phyloP scores from a whole-genome alignment of 2,797 vertebrate species.

The Sphenopsis melanotis region DNA sequence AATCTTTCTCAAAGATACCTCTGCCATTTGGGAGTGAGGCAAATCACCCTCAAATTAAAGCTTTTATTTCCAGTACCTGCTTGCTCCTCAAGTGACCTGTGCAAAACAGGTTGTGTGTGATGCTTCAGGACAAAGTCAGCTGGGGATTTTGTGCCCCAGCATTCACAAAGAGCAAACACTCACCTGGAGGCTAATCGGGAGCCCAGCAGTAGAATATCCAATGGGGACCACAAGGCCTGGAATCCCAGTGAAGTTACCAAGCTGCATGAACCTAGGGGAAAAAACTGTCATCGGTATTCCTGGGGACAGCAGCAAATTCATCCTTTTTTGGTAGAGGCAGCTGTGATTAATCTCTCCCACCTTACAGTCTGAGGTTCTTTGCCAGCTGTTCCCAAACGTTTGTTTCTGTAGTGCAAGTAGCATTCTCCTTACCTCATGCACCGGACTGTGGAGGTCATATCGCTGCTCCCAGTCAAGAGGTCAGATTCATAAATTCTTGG shows the following conservation, averaged over 20 bases:
- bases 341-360: not conserved
- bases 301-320: not conserved
- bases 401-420: not conserved
- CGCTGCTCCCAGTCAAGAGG: conserved; percentile 13
- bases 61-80: not conserved
- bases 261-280: conserved; percentile 60
- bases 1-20: not conserved
- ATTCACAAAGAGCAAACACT: not conserved
- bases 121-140: not conserved
- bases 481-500: conserved; percentile 57
- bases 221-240: conserved; percentile 66
- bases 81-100: not conserved
- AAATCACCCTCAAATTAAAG: not conserved
- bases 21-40: not conserved
- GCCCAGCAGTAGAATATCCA: conserved; percentile 54
- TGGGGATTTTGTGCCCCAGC: not conserved
- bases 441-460: not conserved
- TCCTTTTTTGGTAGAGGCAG: not conserved
- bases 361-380: not conserved
- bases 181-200: conserved; percentile 64
- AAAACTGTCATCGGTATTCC: not conserved
- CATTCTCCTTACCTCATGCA: conserved; percentile 51
- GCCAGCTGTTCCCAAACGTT: not conserved
- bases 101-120: not conserved
- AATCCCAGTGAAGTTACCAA: conserved; percentile 69